phyloP scores from a whole-genome alignment of 2,113 vertebrate genomes.

The Poicephalus meyeri region DNA sequence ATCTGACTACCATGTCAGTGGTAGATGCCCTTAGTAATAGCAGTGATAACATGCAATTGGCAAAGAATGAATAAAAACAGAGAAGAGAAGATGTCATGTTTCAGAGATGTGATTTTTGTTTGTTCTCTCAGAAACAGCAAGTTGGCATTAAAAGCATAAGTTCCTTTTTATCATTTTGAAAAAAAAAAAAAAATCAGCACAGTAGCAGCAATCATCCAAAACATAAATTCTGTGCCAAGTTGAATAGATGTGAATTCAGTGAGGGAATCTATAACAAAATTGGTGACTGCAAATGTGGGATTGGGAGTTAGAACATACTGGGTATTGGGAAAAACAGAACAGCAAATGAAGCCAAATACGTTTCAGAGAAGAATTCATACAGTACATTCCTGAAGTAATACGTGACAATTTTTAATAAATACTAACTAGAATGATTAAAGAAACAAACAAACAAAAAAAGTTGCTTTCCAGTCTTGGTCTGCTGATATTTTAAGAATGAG shows the following conservation, averaged over 20 bases:
- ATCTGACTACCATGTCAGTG: neutral
- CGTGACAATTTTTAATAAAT: neutral
- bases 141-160: neutral
- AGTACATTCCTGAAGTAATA: neutral
- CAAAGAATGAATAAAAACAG: neutral
- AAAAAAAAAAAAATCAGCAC: neutral
- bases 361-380: neutral
- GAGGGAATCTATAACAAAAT: neutral
- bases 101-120: neutral
- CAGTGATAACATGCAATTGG: neutral
- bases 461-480: neutral
- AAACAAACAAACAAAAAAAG: neutral
- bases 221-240: neutral
- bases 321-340: neutral
- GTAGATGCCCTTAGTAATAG: neutral
- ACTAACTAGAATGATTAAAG: neutral
- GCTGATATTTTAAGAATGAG: neutral
- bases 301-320: neutral
- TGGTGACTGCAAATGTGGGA: neutral
- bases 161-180: neutral
- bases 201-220: neutral
- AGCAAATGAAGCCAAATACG: neutral
- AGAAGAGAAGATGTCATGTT: neutral
- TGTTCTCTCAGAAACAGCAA: neutral
- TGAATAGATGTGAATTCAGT: neutral